phyloP scores from a whole-genome alignment of 2,888 invertebrate genomes.

The Cancer borealis region DNA sequence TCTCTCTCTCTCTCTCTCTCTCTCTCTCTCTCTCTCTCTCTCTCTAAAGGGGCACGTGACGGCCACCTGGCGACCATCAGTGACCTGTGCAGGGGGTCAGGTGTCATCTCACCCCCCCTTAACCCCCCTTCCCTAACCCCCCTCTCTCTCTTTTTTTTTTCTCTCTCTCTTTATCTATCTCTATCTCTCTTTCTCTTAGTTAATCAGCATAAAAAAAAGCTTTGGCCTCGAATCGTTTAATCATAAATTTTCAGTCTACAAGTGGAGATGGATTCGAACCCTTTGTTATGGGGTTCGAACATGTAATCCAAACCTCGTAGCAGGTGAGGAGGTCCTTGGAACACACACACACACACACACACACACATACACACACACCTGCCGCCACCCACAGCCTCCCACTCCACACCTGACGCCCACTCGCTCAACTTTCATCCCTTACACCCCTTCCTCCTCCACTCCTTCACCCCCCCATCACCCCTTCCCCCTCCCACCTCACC shows the following conservation, averaged over 20 bases:
- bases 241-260: not conserved
- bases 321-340: not conserved
- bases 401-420: slow-evolving; percentile 1
- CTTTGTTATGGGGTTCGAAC: not conserved
- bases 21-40: slow-evolving; percentile 15
- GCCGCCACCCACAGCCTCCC: not conserved
- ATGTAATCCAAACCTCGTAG: not conserved
- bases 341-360: not conserved
- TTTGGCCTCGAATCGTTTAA: not conserved
- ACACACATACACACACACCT: not conserved
- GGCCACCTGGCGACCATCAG: not conserved
- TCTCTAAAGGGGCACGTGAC: not conserved
- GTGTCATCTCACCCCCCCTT: not conserved
- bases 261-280: not conserved
- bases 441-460: not conserved
- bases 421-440: not conserved
- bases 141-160: not conserved
- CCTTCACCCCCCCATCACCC: not conserved
- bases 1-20: slow-evolving; percentile 7
- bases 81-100: slow-evolving; percentile 8
- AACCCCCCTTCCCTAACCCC: not conserved
- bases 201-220: not conserved
- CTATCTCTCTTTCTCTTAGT: not conserved
- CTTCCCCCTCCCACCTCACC: not conserved
- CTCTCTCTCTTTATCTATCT: slow-evolving; percentile 20